These are phyloP conservation scores for Zoanthus sansibaricus DNA, from an alignment of 92 coral and sea anemone species.

Conservation along the genomic window DNA sequence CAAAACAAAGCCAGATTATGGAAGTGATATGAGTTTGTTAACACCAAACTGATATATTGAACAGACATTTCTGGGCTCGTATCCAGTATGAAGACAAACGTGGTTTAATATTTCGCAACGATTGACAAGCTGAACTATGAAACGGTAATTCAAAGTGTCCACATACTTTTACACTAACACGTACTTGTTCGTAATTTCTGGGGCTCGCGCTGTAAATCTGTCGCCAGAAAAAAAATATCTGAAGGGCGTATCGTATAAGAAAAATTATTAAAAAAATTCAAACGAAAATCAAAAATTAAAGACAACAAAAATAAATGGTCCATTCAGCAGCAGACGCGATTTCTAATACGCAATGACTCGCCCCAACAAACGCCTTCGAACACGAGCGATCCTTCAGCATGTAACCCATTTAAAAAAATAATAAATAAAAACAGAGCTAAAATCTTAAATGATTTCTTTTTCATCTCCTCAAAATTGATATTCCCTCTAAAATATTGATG, in stretches of 20 bases:
- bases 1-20: conserved; percentile 46
- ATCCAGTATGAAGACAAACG: conserved; percentile 33
- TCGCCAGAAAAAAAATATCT: conserved; percentile 39
- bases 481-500: conserved; percentile 78
- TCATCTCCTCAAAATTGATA: conserved; percentile 56
- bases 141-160: conserved; percentile 33
- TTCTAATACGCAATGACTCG: conserved; percentile 55
- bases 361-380: conserved; percentile 41
- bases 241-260: conserved; percentile 73
- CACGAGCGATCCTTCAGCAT: neutral
- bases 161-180: conserved; percentile 42
- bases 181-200: neutral
- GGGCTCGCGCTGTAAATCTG: neutral
- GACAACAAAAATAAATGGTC: conserved; percentile 75
- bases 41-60: conserved; percentile 39
- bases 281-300: conserved; percentile 91
- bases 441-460: conserved; percentile 12
- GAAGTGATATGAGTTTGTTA: conserved; percentile 33
- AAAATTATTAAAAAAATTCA: conserved; percentile 74
- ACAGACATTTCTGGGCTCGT: conserved; percentile 48
- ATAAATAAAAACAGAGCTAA: conserved; percentile 13
- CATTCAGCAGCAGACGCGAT: conserved; percentile 70
- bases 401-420: conserved; percentile 8
- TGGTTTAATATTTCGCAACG: conserved; percentile 55
- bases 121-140: conserved; percentile 39